Conservation (phyloP, 2,113 vertebrate species). For the Odocoileus virginianus region DNA sequence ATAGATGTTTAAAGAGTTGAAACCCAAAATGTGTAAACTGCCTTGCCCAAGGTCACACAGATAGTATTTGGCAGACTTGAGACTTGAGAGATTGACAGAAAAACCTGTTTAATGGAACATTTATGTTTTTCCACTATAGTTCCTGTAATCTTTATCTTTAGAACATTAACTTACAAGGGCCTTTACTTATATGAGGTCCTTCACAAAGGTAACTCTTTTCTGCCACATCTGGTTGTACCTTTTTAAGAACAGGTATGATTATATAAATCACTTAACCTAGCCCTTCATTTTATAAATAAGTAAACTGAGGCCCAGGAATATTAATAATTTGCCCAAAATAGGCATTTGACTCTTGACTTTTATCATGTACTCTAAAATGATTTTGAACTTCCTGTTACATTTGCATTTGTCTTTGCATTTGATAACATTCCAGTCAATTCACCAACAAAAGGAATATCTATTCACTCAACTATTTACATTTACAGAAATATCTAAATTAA, state of each 20-base stretch:
- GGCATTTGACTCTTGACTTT: neutral
- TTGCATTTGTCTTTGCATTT: neutral
- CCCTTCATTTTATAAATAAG: neutral
- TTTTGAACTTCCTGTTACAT: neutral
- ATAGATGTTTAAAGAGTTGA: neutral
- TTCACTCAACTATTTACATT: neutral
- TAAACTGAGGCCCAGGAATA: neutral
- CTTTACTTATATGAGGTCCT: neutral
- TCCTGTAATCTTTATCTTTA: neutral
- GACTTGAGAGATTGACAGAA: neutral
- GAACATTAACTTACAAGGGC: neutral
- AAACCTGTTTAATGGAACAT: neutral
- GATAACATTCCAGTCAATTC: neutral
- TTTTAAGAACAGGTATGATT: conserved; percentile 3
- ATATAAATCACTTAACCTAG: neutral
- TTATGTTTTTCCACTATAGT: neutral
- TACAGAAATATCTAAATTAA: neutral
- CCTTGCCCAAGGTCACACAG: neutral
- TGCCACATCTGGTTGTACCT: neutral
- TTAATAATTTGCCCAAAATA: neutral
- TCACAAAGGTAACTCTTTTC: neutral
- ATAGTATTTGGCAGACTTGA: neutral
- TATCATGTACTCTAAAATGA: neutral
- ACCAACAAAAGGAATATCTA: neutral
- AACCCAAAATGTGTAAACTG: neutral